These are phyloP conservation scores for Hirtodrosophila histrioides DNA, from an alignment of 2,888 invertebrate genomes.

Conservation along the genomic window DNA sequence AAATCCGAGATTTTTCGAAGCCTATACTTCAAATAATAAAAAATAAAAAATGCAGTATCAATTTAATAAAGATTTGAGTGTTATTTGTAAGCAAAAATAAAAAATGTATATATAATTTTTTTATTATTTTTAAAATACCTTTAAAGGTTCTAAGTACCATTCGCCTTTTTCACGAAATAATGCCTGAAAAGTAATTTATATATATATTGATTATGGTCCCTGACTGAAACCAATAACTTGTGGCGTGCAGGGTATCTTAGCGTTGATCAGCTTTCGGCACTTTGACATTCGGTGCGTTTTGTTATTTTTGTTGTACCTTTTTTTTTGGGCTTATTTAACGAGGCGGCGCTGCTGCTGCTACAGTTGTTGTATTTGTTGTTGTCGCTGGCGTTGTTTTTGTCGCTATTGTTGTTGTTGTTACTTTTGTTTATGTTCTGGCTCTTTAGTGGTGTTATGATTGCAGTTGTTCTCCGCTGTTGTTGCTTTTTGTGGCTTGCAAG, in stretches of 20 bases:
- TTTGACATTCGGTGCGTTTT: neutral
- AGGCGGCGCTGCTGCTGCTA: constrained; percentile 18
- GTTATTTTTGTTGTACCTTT: neutral
- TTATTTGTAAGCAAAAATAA: no score
- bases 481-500: constrained; percentile 31
- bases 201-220: no score
- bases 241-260: constrained; percentile 12
- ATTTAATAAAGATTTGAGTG: no score
- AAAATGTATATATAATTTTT: no score
- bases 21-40: no score
- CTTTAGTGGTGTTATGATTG: constrained; percentile 74
- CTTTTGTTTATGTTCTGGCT: constrained; percentile 72
- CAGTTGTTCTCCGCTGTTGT: constrained; percentile 56
- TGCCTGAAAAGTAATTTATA: no score
- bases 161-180: no score
- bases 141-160: no score
- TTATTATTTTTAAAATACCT: no score
- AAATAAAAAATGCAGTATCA: no score
- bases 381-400: neutral
- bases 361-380: neutral
- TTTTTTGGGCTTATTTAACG: constrained; percentile 35
- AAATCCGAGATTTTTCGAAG: no score
- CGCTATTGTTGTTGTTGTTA: constrained; percentile 26
- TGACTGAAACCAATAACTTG: no score
- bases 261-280: neutral